Base-by-base conservation (phyloP, 30 jellyfish, hydroid and myxozoan species). In the Aurelia sp. region DNA sequence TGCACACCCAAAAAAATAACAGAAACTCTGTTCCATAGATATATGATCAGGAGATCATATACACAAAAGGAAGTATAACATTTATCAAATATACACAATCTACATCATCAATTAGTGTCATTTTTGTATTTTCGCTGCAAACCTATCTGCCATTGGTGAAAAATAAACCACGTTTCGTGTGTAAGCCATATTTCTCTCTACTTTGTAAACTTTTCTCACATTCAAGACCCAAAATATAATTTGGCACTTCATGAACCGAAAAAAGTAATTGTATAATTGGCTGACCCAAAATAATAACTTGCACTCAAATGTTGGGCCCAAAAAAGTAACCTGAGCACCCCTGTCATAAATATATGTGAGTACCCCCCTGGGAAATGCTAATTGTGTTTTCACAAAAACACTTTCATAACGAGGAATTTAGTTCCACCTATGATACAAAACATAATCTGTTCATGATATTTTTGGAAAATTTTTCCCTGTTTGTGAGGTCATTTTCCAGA, bases 291-390 rank as follows among this genome's bases (percentile, higher is more conserved):
- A 72, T 35, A 35, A 72, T n/a, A 48, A 74, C 21, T 3, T 47
- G 51, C 38, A 73, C 86, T 48, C 74, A 53, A 74, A 47, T 74
- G 19, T 21, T 59, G 7, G 76, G 61, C 88, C 63, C 72, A 57
- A 76, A 76, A 76, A 76, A 30, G 76, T 76, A 21, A 31, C 77
- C 88, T 76, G 88, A 76, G 76, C 76, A 53, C 88, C 88, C 88
- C 88, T 76, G 4, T 76, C 88, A 35, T 76, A 76, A 76, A 76
- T n/a, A 76, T 76, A 76, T 76, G 61, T 76, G 88, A 6, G 77
- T 76, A 76, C 61, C 88, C 76, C 86, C 72, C 84, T 21, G 53
- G 80, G 80, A n/a, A n/a, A n/a, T n/a, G n/a, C n/a, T n/a, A n/a
- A n/a, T n/a, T n/a, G n/a, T n/a, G n/a, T n/a, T n/a, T n/a, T n/a